Evolutionary conservation across 2,797 vertebrate genomes (phyloP).

Genomic region (Octomys mimax): DNA sequence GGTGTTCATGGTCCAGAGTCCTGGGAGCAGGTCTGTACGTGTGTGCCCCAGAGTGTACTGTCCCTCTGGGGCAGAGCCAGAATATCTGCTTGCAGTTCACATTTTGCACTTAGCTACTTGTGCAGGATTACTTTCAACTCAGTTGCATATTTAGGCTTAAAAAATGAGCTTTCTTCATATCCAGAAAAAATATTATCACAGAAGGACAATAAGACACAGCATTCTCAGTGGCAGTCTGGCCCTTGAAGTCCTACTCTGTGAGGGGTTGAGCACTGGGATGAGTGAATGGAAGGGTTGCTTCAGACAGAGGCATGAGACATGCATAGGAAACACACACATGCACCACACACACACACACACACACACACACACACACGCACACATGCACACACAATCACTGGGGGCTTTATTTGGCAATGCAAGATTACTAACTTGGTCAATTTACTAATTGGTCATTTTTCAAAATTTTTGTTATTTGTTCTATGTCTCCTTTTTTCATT

Average conservation of each 20-base stretch:
- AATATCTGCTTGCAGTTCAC: slow-evolving; percentile 3
- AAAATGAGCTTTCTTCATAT: not conserved
- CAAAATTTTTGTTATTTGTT: not conserved
- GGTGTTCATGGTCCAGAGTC: slow-evolving; percentile 78
- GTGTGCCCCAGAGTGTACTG: slow-evolving; percentile 32
- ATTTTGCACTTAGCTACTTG: not conserved
- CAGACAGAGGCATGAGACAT: not conserved
- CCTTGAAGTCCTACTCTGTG: not conserved
- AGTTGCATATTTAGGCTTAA: not conserved
- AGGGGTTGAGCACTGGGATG: not conserved
- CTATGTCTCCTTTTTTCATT: not conserved
- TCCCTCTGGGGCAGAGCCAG: not conserved
- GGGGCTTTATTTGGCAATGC: not conserved
- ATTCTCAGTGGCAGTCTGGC: not conserved
- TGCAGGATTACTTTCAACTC: not conserved
- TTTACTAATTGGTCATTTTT: not conserved
- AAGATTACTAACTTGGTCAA: not conserved
- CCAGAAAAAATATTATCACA: not conserved
- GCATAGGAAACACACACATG: not conserved
- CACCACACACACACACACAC: not conserved
- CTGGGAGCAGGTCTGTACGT: slow-evolving; percentile 35
- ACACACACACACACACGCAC: no score
- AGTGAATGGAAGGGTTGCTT: not conserved
- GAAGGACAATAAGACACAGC: not conserved
- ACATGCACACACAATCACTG: not conserved